phyloP scores from a whole-genome alignment of 1,140 invertebrate genomes.

The Micrasema minimum region DNA sequence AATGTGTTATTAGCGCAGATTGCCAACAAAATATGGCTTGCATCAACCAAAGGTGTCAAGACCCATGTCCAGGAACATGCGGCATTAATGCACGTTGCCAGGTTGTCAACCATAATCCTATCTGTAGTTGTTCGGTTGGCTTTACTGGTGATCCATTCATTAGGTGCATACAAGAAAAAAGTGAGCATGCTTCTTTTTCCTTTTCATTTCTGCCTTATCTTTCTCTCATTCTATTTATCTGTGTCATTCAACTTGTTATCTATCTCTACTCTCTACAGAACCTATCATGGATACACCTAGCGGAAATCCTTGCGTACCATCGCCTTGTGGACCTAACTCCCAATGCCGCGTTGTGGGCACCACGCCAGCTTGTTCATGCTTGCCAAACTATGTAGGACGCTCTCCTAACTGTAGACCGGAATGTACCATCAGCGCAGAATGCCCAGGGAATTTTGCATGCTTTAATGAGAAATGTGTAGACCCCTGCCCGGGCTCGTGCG shows the following conservation, averaged over 20 bases:
- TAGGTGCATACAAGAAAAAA: conserved; percentile 70
- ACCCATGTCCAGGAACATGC: conserved; percentile 81
- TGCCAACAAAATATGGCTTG: conserved; percentile 77
- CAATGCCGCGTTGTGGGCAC: conserved; percentile 76
- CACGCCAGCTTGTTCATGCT: conserved; percentile 80
- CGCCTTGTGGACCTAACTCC: conserved; percentile 85
- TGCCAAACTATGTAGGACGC: conserved; percentile 77
- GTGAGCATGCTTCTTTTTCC: conserved; percentile 65
- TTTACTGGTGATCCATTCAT: conserved; percentile 80
- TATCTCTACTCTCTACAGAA: conserved; percentile 53
- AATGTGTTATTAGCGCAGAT: conserved; percentile 80
- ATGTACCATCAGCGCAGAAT: conserved; percentile 81
- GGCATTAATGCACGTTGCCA: conserved; percentile 78
- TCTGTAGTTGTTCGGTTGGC: conserved; percentile 77
- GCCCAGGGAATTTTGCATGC: conserved; percentile 78
- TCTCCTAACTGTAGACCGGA: conserved; percentile 82
- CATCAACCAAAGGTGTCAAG: conserved; percentile 78
- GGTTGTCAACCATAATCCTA: conserved; percentile 80
- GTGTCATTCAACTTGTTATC: conserved; percentile 46
- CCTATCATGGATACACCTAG: conserved; percentile 54
- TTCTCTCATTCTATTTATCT: conserved; percentile 38
- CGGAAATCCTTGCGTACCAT: conserved; percentile 76
- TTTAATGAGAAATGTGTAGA: conserved; percentile 79
- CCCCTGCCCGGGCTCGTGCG: conserved; percentile 84
- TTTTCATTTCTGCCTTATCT: conserved; percentile 29